Evolutionary conservation across 2,797 vertebrate genomes (phyloP).

Genomic region (Zenarchopterus dispar): DNA sequence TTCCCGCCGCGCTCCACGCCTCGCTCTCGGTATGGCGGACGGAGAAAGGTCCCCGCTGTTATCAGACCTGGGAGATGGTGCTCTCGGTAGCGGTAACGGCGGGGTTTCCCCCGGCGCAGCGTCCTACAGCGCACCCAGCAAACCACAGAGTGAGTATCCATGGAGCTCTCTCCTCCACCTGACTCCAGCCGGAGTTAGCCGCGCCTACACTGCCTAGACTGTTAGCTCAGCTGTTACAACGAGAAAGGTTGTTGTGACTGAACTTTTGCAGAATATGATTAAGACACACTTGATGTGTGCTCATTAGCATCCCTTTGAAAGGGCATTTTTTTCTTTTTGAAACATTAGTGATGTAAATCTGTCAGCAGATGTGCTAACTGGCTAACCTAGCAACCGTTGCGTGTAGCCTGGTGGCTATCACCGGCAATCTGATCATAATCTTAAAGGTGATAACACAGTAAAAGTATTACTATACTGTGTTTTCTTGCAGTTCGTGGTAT

Average conservation of each 20-base stretch:
- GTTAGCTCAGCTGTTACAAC: constrained; percentile 13
- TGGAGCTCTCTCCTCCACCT: constrained; percentile 44
- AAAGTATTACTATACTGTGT: too few species aligned
- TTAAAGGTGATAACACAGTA: not conserved
- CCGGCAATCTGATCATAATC: constrained; percentile 23
- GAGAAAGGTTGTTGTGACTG: not conserved
- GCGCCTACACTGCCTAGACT: constrained; percentile 41
- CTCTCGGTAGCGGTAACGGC: constrained; percentile 82
- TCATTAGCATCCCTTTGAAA: too few species aligned
- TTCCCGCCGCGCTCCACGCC: constrained; percentile 46
- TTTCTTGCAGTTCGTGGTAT: not conserved
- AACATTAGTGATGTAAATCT: not conserved
- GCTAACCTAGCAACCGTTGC: constrained; percentile 35
- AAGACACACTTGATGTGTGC: accelerated
- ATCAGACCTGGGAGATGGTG: constrained; percentile 88
- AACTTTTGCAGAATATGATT: not conserved
- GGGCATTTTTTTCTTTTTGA: not conserved
- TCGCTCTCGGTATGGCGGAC: constrained; percentile 87
- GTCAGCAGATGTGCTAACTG: not conserved
- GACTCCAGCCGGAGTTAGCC: constrained; percentile 36
- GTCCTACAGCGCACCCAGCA: constrained; percentile 82
- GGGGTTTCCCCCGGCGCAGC: constrained; percentile 83
- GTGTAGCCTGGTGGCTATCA: constrained; percentile 45
- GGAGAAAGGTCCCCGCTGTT: constrained; percentile 93
- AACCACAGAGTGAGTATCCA: constrained; percentile 87